A percentile compares a stretch with the other conserved stretches of the same genome.
These are phyloP conservation scores for Machimus rusticus DNA, from an alignment of 2,888 invertebrate species.

Conservation along the genomic window DNA sequence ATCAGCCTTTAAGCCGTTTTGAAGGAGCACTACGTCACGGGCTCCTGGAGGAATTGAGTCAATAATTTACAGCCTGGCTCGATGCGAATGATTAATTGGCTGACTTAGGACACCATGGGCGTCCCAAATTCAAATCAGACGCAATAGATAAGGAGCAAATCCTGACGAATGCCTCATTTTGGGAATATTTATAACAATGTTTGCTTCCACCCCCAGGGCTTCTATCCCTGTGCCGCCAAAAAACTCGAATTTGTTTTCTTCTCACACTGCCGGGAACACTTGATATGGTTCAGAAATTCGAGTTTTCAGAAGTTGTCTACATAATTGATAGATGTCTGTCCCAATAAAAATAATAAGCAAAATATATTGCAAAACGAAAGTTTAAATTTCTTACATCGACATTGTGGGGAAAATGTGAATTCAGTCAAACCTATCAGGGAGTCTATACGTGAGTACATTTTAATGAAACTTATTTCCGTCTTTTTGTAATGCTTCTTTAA, in stretches of 20 bases:
- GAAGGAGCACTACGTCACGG: background rate
- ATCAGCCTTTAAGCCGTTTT: background rate
- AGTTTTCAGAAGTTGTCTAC: too few species aligned
- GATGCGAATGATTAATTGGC: background rate
- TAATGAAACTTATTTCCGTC: too few species aligned
- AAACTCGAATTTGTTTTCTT: background rate
- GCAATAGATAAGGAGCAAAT: background rate
- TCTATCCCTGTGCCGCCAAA: background rate
- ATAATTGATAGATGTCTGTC: too few species aligned
- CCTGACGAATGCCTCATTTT: background rate
- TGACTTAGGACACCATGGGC: background rate
- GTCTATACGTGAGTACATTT: too few species aligned
- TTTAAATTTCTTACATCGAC: too few species aligned
- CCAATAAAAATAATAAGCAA: too few species aligned
- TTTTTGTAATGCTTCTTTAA: too few species aligned
- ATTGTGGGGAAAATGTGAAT: too few species aligned
- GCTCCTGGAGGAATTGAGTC: constrained; percentile 9
- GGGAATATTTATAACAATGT: background rate
- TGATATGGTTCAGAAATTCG: too few species aligned
- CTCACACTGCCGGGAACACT: too few species aligned
- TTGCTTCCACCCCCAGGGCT: background rate
- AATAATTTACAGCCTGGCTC: background rate
- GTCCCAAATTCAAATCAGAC: background rate
- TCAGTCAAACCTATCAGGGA: too few species aligned
- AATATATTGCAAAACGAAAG: too few species aligned